Evolutionary conservation across 1,140 invertebrate genomes (phyloP).

Genomic region (Drosophila paulistorum): DNA sequence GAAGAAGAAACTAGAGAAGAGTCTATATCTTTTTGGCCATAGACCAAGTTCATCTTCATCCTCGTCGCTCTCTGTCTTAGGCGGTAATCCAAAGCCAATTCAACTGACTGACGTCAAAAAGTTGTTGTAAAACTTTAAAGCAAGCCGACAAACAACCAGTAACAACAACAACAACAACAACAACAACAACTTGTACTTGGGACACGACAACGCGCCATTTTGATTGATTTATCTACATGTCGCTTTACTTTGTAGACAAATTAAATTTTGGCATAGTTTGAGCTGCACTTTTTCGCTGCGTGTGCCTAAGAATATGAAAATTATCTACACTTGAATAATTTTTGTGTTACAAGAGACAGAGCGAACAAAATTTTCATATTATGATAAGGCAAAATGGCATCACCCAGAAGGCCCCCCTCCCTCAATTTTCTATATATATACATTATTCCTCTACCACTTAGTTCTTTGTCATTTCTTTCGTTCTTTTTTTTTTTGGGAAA

Average conservation of each 20-base stretch:
- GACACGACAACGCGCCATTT: slow-evolving; percentile 53
- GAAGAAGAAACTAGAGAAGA: slow-evolving; percentile 27
- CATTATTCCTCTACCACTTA: slow-evolving; percentile 4
- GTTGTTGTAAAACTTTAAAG: slow-evolving; percentile 68
- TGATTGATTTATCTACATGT: slow-evolving; percentile 77
- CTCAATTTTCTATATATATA: not conserved
- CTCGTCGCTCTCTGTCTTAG: slow-evolving; percentile 8
- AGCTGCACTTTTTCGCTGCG: slow-evolving; percentile 38
- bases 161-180: slow-evolving; percentile 31
- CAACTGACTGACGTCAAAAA: slow-evolving; percentile 48
- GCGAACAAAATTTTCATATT: slow-evolving; percentile 70
- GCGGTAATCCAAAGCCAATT: slow-evolving; percentile 35
- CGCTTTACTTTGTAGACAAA: slow-evolving; percentile 78
- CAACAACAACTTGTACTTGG: slow-evolving; percentile 16
- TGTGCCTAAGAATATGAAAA: slow-evolving; percentile 48
- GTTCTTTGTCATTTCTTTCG: slow-evolving; percentile 20
- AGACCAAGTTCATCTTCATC: slow-evolving; percentile 17
- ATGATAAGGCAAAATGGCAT: slow-evolving; percentile 69
- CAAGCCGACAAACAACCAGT: slow-evolving; percentile 51
- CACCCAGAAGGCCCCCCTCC: not conserved
- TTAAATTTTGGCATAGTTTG: slow-evolving; percentile 66
- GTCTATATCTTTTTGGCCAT: slow-evolving; percentile 25
- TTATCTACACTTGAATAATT: slow-evolving; percentile 79
- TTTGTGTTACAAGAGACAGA: slow-evolving; percentile 34
- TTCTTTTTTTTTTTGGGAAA: slow-evolving; percentile 22